Evolutionary conservation across 2,113 vertebrate genomes (phyloP).

Genomic region (Apeltes quadracus): DNA sequence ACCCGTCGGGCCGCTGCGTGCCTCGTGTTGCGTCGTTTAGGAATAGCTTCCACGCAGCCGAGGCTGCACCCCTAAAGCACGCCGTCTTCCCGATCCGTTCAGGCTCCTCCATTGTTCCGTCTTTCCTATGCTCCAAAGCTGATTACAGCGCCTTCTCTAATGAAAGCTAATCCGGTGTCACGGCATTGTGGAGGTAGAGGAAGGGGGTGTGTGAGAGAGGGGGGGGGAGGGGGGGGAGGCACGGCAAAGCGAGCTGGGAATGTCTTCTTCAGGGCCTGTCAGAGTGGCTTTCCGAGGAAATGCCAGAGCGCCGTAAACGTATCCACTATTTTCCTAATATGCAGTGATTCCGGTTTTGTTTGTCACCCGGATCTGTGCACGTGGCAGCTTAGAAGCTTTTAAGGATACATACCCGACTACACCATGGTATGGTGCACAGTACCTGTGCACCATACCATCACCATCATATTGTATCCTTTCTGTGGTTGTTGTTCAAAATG

Average conservation of each 20-base stretch:
- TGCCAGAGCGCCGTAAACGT: conserved; percentile 51
- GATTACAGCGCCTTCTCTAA: conserved; percentile 76
- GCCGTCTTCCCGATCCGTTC: conserved; percentile 67
- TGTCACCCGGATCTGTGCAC: background rate
- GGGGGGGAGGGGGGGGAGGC: conserved; percentile 17
- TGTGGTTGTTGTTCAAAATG: conserved; percentile 17
- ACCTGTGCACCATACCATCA: too few relatives aligned
- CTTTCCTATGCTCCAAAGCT: conserved; percentile 73
- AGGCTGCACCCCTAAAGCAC: conserved; percentile 42
- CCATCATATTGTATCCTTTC: too few relatives aligned
- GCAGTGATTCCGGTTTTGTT: background rate
- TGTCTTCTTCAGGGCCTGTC: conserved; percentile 73
- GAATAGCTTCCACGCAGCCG: conserved; percentile 29
- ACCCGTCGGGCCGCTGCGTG: background rate
- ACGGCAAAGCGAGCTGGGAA: conserved; percentile 62
- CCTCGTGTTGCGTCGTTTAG: conserved; percentile 37
- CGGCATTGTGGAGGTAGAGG: conserved; percentile 54
- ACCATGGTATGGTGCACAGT: too few relatives aligned
- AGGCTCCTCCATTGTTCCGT: conserved; percentile 67
- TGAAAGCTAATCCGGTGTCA: conserved; percentile 80
- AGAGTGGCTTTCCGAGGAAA: conserved; percentile 59
- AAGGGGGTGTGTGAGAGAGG: background rate
- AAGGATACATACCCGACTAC: too few relatives aligned
- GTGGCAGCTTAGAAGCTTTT: background rate
- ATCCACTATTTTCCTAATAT: conserved; percentile 7